Evolutionary conservation across 1,140 invertebrate genomes (phyloP).

Genomic region (Bombus affinis): DNA sequence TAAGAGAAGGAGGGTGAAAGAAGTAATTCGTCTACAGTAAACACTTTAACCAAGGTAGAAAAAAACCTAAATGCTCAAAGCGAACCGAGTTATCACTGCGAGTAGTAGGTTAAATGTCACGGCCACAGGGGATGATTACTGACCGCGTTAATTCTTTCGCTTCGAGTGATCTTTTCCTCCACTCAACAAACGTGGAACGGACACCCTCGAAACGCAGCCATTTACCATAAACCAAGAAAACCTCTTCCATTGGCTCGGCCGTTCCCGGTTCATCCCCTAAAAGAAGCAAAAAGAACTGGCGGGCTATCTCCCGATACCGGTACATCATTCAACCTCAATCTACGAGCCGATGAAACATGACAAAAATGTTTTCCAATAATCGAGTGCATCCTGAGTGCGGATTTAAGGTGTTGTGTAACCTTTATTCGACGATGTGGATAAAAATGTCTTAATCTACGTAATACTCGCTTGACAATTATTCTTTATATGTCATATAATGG

Average conservation of each 20-base stretch:
- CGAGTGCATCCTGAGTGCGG: not conserved
- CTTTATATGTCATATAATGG: not conserved
- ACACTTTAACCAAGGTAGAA: not conserved
- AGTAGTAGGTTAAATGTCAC: constrained; percentile 28
- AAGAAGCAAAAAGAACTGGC: constrained; percentile 2
- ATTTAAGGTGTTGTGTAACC: not conserved
- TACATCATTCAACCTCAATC: constrained; percentile 21
- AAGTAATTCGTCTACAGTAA: not conserved
- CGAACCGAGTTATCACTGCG: constrained; percentile 1
- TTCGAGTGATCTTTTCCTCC: constrained; percentile 21
- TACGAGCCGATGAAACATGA: not conserved
- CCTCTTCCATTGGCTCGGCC: constrained; percentile 12
- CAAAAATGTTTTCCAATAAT: constrained; percentile 25
- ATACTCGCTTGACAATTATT: not conserved
- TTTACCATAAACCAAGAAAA: constrained; percentile 30
- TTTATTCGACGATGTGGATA: not conserved
- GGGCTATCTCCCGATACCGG: not conserved
- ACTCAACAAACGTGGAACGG: constrained; percentile 6
- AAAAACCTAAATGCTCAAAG: constrained; percentile 12
- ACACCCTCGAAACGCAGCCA: constrained; percentile 11
- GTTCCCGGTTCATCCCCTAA: constrained; percentile 6
- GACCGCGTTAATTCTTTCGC: constrained; percentile 42
- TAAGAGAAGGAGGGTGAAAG: not conserved
- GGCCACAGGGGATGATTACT: constrained; percentile 31
- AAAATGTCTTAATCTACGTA: not conserved